Evolutionary conservation across 1,140 invertebrate genomes (phyloP).

Genomic region (Bacillus rossius): DNA sequence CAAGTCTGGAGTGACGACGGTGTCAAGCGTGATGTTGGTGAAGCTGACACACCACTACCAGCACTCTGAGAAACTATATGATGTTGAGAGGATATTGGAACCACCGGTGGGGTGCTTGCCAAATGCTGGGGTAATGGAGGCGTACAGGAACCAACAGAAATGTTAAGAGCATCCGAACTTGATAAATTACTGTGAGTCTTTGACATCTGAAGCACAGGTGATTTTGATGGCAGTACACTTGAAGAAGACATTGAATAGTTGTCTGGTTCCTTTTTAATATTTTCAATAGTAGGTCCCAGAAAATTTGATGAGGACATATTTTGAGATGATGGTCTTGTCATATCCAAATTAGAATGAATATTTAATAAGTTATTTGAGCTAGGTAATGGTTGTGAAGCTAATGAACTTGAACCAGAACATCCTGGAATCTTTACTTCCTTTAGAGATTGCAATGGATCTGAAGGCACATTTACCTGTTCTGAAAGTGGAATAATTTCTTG

Average conservation of each 20-base stretch:
- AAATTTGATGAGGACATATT: not conserved
- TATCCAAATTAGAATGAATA: not conserved
- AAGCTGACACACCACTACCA: constrained; percentile 31
- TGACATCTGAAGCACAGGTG: constrained; percentile 26
- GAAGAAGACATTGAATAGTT: constrained; percentile 11
- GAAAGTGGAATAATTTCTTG: constrained; percentile 53
- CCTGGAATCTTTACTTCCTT: constrained; percentile 78
- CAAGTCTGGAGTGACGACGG: constrained; percentile 39
- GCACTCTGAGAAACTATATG: constrained; percentile 39
- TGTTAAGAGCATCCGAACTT: no score
- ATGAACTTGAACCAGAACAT: constrained; percentile 41
- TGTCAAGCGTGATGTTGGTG: constrained; percentile 49
- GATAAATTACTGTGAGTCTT: no score
- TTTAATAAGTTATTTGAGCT: not conserved
- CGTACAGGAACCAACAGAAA: constrained; percentile 21
- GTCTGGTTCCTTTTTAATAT: constrained; percentile 70
- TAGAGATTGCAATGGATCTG: constrained; percentile 68
- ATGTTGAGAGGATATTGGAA: constrained; percentile 31
- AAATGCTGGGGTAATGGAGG: constrained; percentile 19
- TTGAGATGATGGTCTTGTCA: not conserved
- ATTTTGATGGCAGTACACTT: constrained; percentile 42
- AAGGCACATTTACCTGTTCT: constrained; percentile 45
- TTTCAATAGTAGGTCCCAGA: constrained; percentile 43
- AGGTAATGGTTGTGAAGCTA: constrained; percentile 32
- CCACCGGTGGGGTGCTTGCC: not conserved